Conservation (phyloP, 2,797 vertebrate species). For the Catostomus latipinnis region DNA sequence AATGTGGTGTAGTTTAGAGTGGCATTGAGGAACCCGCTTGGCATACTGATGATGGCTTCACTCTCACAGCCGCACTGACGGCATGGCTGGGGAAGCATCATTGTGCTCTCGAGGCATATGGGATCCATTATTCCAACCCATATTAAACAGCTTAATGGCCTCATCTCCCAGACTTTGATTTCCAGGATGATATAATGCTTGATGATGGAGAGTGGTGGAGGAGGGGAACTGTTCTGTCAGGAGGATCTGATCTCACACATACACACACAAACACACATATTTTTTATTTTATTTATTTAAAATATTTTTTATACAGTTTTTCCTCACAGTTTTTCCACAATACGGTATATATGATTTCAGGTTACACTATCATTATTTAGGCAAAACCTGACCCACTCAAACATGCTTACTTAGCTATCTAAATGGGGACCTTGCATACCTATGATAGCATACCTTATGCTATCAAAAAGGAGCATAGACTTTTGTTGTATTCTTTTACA, state of each 20-base stretch:
- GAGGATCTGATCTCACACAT: background rate
- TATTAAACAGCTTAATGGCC: constrained; percentile 60
- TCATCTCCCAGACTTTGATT: constrained; percentile 58
- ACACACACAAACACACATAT: background rate
- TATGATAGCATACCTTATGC: too few relatives aligned
- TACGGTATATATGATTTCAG: too few relatives aligned
- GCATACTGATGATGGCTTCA: constrained; percentile 61
- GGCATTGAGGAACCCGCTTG: constrained; percentile 50
- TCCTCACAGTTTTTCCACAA: too few relatives aligned
- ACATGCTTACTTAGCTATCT: too few relatives aligned
- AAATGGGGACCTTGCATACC: too few relatives aligned
- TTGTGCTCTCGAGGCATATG: constrained; percentile 24
- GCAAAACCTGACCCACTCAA: too few relatives aligned
- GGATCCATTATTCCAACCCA: constrained; percentile 52
- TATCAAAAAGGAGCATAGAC: too few relatives aligned
- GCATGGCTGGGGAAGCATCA: constrained; percentile 17
- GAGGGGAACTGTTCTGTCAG: constrained; percentile 45
- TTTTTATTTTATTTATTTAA: background rate
- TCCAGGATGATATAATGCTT: constrained; percentile 54
- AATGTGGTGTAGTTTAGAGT: constrained; percentile 60
- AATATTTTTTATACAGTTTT: too few relatives aligned
- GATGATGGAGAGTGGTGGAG: constrained; percentile 42
- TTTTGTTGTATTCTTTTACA: too few relatives aligned
- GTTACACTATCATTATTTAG: too few relatives aligned
- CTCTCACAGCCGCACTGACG: constrained; percentile 28